Base-by-base conservation (phyloP, 2,888 invertebrate genomes). In the Drosophila birchii region DNA sequence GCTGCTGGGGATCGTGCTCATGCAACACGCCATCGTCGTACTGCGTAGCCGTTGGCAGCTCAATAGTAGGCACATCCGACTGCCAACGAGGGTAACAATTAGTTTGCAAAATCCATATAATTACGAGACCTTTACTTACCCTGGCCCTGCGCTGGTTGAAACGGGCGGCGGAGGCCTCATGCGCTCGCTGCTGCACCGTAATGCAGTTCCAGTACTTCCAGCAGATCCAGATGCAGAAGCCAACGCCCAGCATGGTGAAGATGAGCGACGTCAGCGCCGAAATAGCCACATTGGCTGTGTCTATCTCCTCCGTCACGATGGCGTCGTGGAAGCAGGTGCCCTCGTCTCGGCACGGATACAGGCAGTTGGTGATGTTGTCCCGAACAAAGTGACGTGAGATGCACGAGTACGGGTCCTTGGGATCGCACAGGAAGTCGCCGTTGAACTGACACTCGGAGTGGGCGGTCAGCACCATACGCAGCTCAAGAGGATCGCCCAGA, bases 181-280 rank as follows among this genome's bases (percentile, higher is more conserved):
- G 91, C 0, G 92, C 91, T 45, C 88, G 91, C 66, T 91, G 91
- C 55, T 92, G 92, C 26, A 91, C 87, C 8, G 92, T 91, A 11
- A 92, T 91, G 58, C 92, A 92, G 73, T 91, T 91, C 92, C 91
- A 92, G 67, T 92, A 92, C 64, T 92, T 92, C 92, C 92, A 92
- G 64, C 92, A 92, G 36, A 92, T 81, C 91, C 92, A 92, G 14
- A 92, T 81, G 59, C 92, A 92, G 38, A 91, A 90, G 0, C 91
- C 91, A 18, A 92, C 92, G 11, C 91, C 92, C 18, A 91, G 71
- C 92, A 92, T 92, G 26, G 92, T 92, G 43, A 92, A 92, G 11
- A 92, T 91, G 18, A 92, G 78, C 5, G 92, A 92, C 7, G 92
- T 92, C 11, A 92, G 88, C 3, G 92, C 92, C 69, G 91, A 92